Conservation (phyloP, 2,113 vertebrate genomes). For the chimpanzee (Pan troglodytes) region NHGRI_mPanTro3-v2.1_pri NC_072404.2:58389001-58389500, state of each 20-base stretch:
- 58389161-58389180: neutral
- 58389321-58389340: neutral
- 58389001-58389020: neutral
- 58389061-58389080: neutral
- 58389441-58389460: neutral
- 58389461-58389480: neutral
- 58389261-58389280: neutral
- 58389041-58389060: neutral
- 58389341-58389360: neutral
- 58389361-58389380: neutral
- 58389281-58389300: neutral
- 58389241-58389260: neutral
- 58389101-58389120: neutral
- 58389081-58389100: accelerated
- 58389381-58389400: neutral
- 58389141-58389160: neutral
- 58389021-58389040: neutral
- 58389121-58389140: neutral
- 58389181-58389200: neutral
- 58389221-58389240: neutral
- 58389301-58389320: accelerated
- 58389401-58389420: neutral
- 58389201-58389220: neutral
- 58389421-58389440: neutral
- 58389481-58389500: neutral